Base-by-base conservation (phyloP, 2,797 vertebrate genomes). In the Sebastes iracundus region DNA sequence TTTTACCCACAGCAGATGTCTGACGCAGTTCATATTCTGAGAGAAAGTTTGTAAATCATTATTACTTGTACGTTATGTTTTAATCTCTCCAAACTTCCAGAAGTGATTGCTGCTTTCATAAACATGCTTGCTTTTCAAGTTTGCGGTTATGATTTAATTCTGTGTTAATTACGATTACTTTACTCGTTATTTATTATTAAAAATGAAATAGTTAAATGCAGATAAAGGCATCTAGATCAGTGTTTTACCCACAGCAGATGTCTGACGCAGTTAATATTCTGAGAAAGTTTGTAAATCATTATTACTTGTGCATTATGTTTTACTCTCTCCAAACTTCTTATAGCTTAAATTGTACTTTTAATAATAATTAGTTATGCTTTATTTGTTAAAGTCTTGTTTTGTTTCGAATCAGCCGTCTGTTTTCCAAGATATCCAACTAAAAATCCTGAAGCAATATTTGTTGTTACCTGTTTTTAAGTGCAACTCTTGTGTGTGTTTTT, bases 401-500 rank as follows among this genome's bases (percentile, higher is more conserved):
- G 46, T 32, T 25, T 35, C 35, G 35, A 35, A 35, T 35, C 35
- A 35, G 35, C 12, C 4, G 35, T 35, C 35, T 35, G 35, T 35
- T 35, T 35, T 64, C 33, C 7, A 22, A 42, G 16, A 25, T 11
- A 22, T n/a, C 7, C 20, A 53, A n/a, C 5, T 9, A 27, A 55
- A 33, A 38, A 30, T 55, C 0, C 6, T n/a, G 16, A 2, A 16
- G 18, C 14, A 28, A 1, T 20, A 10, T 56, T 58, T 74, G 16
- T 52, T 77, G 25, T 16, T 83, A 32, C 49, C 16, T 52, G 58
- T 86, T 80, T 49, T 68, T 72, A 87, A 82, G 8, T 72, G 64
- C 70, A 69, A 83, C 88, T 85, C 88, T 65, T 86, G 28, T 86
- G 30, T 80, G 59, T 68, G 30, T 63, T 42, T 82, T 75, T 3